These are phyloP conservation scores for Limnothrissa miodon DNA, from an alignment of 2,113 vertebrate species.

Conservation along the genomic window DNA sequence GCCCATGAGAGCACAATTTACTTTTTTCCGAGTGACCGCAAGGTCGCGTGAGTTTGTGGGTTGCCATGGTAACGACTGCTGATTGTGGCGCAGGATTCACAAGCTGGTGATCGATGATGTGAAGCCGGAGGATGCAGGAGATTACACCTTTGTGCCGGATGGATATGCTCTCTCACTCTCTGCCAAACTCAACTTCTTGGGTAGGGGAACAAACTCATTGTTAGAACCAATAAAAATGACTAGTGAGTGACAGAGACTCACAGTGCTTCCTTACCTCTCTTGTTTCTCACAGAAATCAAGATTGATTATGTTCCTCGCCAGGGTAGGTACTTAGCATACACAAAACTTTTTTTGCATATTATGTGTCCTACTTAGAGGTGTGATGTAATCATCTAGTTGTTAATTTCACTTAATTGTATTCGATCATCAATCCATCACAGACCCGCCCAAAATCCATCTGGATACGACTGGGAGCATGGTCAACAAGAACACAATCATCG, in stretches of 20 bases:
- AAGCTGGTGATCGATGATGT: slow-evolving; percentile 84
- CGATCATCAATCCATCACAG: slow-evolving; percentile 52
- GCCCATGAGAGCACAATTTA: slow-evolving; percentile 11
- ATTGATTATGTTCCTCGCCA: slow-evolving; percentile 86
- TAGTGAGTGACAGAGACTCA: neutral
- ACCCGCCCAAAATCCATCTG: slow-evolving; percentile 89
- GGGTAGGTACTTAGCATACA: slow-evolving; percentile 65
- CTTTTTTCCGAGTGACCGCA: slow-evolving; percentile 44
- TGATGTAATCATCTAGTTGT: neutral
- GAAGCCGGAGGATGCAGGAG: slow-evolving; percentile 78
- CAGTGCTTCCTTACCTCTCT: neutral
- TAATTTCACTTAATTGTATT: neutral
- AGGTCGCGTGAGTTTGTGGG: slow-evolving; percentile 41
- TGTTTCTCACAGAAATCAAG: slow-evolving; percentile 80
- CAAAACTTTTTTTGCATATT: too few species aligned
- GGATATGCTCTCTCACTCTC: slow-evolving; percentile 83
- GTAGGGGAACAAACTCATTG: slow-evolving; percentile 55
- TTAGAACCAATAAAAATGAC: neutral
- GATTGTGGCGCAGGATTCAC: slow-evolving; percentile 72
- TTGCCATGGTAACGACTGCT: slow-evolving; percentile 56
- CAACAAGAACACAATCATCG: slow-evolving; percentile 75
- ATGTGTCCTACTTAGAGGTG: neutral
- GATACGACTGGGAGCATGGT: slow-evolving; percentile 72
- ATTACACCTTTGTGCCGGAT: slow-evolving; percentile 86
- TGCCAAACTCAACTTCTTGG: slow-evolving; percentile 89